Conservation (phyloP, 2,113 vertebrate genomes). For the Oryzias celebensis region DNA sequence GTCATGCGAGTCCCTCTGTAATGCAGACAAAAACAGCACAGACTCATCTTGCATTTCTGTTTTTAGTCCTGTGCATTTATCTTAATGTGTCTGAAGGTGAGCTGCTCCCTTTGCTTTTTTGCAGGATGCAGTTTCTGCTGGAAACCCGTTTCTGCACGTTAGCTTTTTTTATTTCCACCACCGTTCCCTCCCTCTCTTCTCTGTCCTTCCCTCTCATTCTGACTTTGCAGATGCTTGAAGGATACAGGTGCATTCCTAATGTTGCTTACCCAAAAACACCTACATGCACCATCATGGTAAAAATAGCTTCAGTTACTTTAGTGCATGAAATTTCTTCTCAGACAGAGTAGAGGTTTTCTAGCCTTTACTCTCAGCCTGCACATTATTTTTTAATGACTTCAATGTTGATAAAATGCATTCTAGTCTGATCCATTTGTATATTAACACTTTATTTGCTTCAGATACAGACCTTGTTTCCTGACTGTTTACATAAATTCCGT, state of each 20-base stretch:
- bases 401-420: no score
- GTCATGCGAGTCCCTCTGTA: conserved; percentile 17
- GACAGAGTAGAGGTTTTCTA: no score
- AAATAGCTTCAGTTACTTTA: neutral
- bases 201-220: conserved; percentile 6
- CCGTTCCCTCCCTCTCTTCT: neutral
- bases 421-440: no score
- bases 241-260: conserved; percentile 20
- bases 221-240: conserved; percentile 55
- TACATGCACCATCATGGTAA: neutral
- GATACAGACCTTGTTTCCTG: no score
- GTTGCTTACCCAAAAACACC: conserved; percentile 3
- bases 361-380: no score
- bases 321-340: no score
- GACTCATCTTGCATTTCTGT: conserved; percentile 30
- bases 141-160: conserved; percentile 11
- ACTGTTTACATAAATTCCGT: no score
- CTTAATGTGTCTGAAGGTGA: conserved; percentile 24
- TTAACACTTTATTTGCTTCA: no score
- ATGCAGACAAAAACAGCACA: conserved; percentile 30
- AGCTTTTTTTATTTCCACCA: conserved; percentile 1
- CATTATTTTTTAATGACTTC: no score
- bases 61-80: conserved; percentile 38
- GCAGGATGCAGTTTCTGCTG: conserved; percentile 20
- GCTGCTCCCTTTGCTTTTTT: conserved; percentile 18